Evolutionary conservation across 2,113 vertebrate genomes (phyloP), one percentile per base, ranked within the genome.

Genomic region (Sardina pilchardus): DNA sequence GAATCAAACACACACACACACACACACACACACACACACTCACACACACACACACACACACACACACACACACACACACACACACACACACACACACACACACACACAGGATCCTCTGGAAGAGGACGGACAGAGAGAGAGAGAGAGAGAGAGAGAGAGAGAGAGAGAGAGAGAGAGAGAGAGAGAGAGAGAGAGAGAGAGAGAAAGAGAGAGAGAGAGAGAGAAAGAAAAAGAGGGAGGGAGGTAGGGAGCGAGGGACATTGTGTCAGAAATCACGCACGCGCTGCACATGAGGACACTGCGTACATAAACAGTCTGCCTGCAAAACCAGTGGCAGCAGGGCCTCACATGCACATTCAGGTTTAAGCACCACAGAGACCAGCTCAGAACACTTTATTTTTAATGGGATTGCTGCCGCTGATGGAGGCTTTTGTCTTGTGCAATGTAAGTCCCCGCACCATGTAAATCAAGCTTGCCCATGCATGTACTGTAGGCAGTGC

Each of bases 1-100:
- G 85, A 86, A 86, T 84, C 56, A 80, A 39, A 82, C 44, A 75
- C 6, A 85, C 26, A 85, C 43, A 85, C 36, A 19, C 48, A 43
- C 6, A 85, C 26, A 85, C 43, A 85, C 36, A 19, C 48, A 43
- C 6, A 85, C 26, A 85, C 43, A 85, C 36, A 19, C 48, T n/a
- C n/a, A n/a, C n/a, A n/a, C n/a, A n/a, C n/a, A n/a, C n/a, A n/a
- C n/a, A n/a, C n/a, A n/a, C n/a, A n/a, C n/a, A n/a, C n/a, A n/a
- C n/a, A n/a, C n/a, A n/a, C n/a, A n/a, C n/a, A n/a, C n/a, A n/a
- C n/a, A n/a, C n/a, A n/a, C n/a, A n/a, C n/a, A n/a, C n/a, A n/a
- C n/a, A n/a, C n/a, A n/a, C n/a, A n/a, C n/a, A n/a, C n/a, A n/a
- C n/a, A n/a, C n/a, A n/a, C n/a, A n/a, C n/a, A n/a, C 6, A 85